Evolutionary conservation across 2,113 vertebrate species (phyloP), one percentile per base, ranked within the genome.

Genomic region (Gasterosteus aculeatus): DNA sequence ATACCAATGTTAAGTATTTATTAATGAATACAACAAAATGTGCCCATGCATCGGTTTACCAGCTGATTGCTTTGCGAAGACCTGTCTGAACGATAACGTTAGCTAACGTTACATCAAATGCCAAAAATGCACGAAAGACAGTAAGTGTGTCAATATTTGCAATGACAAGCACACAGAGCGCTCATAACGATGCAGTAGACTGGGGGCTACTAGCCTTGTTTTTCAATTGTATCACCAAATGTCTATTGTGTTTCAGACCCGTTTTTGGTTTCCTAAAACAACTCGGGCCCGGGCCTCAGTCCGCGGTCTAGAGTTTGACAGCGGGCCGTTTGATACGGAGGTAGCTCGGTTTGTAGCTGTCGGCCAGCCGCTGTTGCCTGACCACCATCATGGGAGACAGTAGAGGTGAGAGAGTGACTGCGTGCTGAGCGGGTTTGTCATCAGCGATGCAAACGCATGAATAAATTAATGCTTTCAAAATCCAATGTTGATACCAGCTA

Each of bases 381-480:
- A 16, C 63, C 76, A 68, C 65, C 87, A 90, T 44, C 87, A 95
- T 95, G 94, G 94, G 93, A 82, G 94, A 95, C 91, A 95, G 93
- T 31, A 87, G 94, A 93, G 94, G 94, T 95, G 75, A 93, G 92
- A 22, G 31, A n/a, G 80, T 31, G 71, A 49, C 54, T 16, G 29
- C 39, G 42, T 46, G 16, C 35, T 38, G 5, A 7, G 5, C 35
- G 7, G 39, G 65, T 69, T 33, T 65, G 26, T 62, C 56, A 10
- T 5, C 22, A 2, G 10, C 29, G 29, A 8, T 47, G 22, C n/a
- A 38, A 15, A 5, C 19, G 22, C 16, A 15, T n/a, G 1, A 7
- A 31, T 58, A 14, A 10, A 1, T 10, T 10, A 3, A 33, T 46
- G 12, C 54, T 53, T 29, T 39, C 51, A 4, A 11, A 46, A 26